phyloP scores from a whole-genome alignment of 2,888 invertebrate species.

The Danaus chrysippus region DNA sequence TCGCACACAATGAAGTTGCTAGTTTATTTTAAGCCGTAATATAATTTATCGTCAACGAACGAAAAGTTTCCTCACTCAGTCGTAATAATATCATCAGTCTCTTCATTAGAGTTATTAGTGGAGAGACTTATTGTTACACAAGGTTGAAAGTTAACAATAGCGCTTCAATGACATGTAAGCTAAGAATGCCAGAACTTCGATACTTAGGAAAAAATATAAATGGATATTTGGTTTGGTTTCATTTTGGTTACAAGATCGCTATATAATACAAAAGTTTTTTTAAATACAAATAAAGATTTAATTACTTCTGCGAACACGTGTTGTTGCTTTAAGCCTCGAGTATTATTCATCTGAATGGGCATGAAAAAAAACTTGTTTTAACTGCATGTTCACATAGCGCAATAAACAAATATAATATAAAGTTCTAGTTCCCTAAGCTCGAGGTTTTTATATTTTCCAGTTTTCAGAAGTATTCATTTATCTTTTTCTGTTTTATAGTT shows the following conservation, averaged over 20 bases:
- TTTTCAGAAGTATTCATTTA: no score
- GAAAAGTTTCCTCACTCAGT: constrained; percentile 27
- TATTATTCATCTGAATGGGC: neutral
- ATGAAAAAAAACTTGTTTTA: neutral
- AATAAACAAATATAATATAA: no score
- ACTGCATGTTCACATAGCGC: neutral
- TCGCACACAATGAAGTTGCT: constrained; percentile 42
- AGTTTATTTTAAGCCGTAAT: constrained; percentile 57
- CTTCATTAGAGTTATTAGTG: constrained; percentile 16
- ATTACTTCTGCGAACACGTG: neutral
- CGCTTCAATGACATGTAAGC: no score
- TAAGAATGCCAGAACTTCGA: no score
- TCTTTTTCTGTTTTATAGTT: no score
- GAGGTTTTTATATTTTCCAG: no score
- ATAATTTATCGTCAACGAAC: constrained; percentile 61
- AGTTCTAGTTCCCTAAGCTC: no score
- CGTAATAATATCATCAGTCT: constrained; percentile 22
- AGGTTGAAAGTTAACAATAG: neutral
- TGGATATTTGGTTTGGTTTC: no score
- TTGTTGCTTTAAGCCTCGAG: neutral
- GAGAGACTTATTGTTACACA: neutral
- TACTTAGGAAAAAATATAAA: no score
- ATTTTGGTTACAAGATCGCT: no score
- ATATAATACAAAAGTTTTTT: no score
- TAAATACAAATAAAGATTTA: neutral